phyloP scores from a whole-genome alignment of 2,797 vertebrate species.

The Buceros bicornis region DNA sequence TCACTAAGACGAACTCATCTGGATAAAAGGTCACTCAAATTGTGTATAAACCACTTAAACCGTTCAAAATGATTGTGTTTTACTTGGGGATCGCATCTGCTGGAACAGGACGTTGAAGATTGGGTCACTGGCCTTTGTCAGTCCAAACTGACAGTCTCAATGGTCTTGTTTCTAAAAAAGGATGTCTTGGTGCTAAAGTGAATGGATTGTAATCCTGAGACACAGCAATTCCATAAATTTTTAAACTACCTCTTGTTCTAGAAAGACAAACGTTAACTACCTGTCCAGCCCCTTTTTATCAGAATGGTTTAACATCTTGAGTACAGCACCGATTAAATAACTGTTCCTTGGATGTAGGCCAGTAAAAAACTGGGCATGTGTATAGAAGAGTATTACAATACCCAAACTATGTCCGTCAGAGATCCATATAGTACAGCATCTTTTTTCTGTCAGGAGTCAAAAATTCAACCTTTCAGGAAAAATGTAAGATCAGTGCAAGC shows the following conservation, averaged over 20 bases:
- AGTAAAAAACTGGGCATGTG: background rate
- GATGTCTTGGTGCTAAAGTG: background rate
- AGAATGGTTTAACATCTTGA: conserved; percentile 4
- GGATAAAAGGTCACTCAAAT: conserved; percentile 15
- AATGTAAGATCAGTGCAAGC: background rate
- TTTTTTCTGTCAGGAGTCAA: background rate
- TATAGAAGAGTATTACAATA: background rate
- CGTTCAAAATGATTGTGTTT: conserved; percentile 9
- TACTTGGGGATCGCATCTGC: background rate
- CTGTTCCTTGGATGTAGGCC: background rate
- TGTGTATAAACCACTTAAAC: background rate
- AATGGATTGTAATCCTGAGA: background rate
- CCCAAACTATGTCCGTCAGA: background rate
- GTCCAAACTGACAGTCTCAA: background rate
- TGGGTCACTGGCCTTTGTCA: background rate
- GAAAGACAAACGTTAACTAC: conserved; percentile 19
- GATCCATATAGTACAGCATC: background rate
- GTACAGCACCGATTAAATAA: background rate
- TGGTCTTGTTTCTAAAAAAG: background rate
- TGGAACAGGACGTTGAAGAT: background rate
- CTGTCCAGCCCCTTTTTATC: background rate
- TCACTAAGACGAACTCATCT: conserved; percentile 25
- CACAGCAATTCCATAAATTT: background rate
- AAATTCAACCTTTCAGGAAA: background rate
- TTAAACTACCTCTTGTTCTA: background rate